Conservation (phyloP, 2,113 vertebrate species). For the Bettongia penicillata region DNA sequence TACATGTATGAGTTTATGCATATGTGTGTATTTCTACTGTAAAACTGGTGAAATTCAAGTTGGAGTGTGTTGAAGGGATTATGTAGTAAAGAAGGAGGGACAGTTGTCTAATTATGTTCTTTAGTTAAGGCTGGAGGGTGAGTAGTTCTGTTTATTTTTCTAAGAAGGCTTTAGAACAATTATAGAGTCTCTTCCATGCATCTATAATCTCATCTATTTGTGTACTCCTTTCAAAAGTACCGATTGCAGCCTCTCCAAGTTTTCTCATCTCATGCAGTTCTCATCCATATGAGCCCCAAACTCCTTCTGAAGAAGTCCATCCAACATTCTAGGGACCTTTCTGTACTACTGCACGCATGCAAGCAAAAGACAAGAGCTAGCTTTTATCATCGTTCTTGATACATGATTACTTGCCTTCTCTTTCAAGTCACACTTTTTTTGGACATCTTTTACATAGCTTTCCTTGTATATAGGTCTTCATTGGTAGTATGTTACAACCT, state of each 20-base stretch:
- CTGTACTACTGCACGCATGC: background rate
- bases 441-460: background rate
- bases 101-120: background rate
- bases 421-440: background rate
- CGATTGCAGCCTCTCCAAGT: background rate
- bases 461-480: background rate
- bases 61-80: constrained; percentile 16
- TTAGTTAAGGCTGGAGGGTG: background rate
- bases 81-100: background rate
- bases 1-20: background rate
- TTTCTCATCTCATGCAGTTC: background rate
- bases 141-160: background rate
- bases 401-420: background rate
- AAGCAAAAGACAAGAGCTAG: background rate
- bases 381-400: background rate
- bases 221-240: background rate
- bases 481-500: background rate
- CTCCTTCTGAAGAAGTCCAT: background rate
- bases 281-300: background rate
- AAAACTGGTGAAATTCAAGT: constrained; percentile 23
- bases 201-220: background rate
- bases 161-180: background rate
- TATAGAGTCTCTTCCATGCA: background rate
- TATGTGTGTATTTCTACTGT: background rate
- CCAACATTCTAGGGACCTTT: background rate